A percentile compares a stretch with the other conserved stretches of the same genome.
Conservation (phyloP, 2,888 invertebrate species). For the Timandra comae region DNA sequence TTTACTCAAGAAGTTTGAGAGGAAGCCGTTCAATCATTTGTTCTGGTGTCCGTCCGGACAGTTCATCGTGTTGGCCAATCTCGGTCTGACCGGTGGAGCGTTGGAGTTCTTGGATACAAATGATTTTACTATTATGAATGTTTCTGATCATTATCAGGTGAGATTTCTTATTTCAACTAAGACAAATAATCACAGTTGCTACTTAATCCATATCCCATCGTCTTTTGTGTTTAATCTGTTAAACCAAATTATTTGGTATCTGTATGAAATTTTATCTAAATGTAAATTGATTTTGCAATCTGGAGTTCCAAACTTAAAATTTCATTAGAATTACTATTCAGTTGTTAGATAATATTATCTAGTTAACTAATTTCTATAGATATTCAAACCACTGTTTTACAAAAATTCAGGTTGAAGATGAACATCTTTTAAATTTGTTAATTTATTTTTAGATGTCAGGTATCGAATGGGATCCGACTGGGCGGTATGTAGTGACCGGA, state of each 20-base stretch:
- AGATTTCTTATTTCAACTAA: conserved; percentile 5
- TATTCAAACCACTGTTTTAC: too few relatives aligned
- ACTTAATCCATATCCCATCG: background rate
- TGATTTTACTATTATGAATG: conserved; percentile 96
- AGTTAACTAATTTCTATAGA: too few relatives aligned
- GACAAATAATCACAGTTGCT: background rate
- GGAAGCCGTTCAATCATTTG: conserved; percentile 91
- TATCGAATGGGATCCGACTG: conserved; percentile 99
- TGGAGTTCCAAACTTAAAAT: too few relatives aligned
- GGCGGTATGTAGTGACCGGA: conserved; percentile 95
- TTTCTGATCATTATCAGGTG: conserved; percentile 93
- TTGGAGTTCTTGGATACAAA: conserved; percentile 97
- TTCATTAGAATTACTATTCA: too few relatives aligned
- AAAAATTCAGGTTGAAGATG: too few relatives aligned
- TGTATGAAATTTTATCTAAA: background rate
- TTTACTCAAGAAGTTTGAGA: conserved; percentile 90
- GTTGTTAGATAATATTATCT: too few relatives aligned
- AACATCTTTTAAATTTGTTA: too few relatives aligned
- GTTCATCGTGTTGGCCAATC: conserved; percentile 94
- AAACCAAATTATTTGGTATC: background rate
- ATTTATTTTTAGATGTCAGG: conserved; percentile 82
- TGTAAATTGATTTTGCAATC: too few relatives aligned
- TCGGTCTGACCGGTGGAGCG: conserved; percentile 89
- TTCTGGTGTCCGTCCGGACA: conserved; percentile 98
- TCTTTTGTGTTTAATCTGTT: background rate